phyloP scores from a whole-genome alignment of 2,888 invertebrate genomes.

The Spicauda simplicius region DNA sequence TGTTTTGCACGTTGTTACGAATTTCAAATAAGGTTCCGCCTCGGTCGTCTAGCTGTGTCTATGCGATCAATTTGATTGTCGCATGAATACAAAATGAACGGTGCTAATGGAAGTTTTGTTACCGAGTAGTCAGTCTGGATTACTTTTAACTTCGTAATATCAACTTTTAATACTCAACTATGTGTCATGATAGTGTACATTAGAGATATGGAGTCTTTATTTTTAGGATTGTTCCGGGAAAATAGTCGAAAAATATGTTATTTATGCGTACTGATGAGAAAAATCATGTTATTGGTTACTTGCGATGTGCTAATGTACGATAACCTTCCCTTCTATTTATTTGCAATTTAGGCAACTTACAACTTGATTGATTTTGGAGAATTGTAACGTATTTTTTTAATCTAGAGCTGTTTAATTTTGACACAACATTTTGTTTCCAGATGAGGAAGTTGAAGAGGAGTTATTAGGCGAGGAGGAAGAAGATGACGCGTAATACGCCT shows the following conservation, averaged over 20 bases:
- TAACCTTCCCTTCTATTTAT: too few relatives aligned
- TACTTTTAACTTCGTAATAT: neutral
- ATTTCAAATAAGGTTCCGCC: slow-evolving; percentile 26
- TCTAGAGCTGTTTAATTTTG: neutral
- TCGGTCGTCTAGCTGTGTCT: slow-evolving; percentile 7
- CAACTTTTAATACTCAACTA: too few relatives aligned
- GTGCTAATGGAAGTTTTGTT: slow-evolving; percentile 13
- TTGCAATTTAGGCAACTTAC: too few relatives aligned
- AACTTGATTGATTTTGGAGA: too few relatives aligned
- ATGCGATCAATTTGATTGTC: slow-evolving; percentile 7
- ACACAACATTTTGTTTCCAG: slow-evolving; percentile 62
- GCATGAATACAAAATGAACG: slow-evolving; percentile 16
- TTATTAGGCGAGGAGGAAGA: slow-evolving; percentile 81
- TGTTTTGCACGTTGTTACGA: slow-evolving; percentile 20
- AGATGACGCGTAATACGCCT: slow-evolving; percentile 84
- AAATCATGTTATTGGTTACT: too few relatives aligned
- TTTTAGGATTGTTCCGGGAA: too few relatives aligned
- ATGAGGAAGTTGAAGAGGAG: slow-evolving; percentile 82
- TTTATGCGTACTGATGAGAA: too few relatives aligned
- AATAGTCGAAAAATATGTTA: too few relatives aligned
- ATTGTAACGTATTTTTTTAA: neutral
- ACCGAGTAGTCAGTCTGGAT: neutral
- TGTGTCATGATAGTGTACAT: too few relatives aligned
- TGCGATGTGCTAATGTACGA: too few relatives aligned
- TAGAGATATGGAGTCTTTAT: too few relatives aligned